A percentile compares a stretch with the other conserved stretches of the same genome.
These are phyloP conservation scores for Colletes gigas DNA, from an alignment of 1,140 invertebrate species.

Conservation along the genomic window DNA sequence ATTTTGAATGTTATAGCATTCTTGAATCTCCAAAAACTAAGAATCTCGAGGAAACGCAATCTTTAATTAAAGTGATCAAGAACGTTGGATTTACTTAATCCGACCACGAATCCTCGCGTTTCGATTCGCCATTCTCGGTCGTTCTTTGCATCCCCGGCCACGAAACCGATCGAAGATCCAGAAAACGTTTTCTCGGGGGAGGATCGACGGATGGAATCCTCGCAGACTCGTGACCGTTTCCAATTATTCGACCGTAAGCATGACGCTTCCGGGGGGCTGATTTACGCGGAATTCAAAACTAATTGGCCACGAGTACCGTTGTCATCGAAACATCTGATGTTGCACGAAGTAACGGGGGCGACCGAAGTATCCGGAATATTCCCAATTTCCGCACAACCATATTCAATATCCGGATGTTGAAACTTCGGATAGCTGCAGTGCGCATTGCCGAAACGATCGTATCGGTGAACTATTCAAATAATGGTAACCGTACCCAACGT, in stretches of 20 bases:
- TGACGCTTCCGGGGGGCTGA: not conserved
- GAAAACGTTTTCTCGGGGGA: not conserved
- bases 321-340: slow-evolving; percentile 47
- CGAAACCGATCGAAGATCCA: too few species aligned
- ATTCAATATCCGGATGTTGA: slow-evolving; percentile 55
- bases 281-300: slow-evolving; percentile 49
- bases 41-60: too few species aligned
- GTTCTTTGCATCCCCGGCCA: too few species aligned
- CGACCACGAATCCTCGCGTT: too few species aligned
- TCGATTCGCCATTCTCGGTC: too few species aligned
- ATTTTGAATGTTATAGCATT: too few species aligned
- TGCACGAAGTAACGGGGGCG: slow-evolving; percentile 26
- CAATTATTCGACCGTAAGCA: slow-evolving; percentile 25
- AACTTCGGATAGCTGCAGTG: slow-evolving; percentile 50
- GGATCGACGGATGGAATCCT: not conserved
- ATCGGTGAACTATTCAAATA: slow-evolving; percentile 56
- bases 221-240: not conserved
- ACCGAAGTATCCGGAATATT: slow-evolving; percentile 52
- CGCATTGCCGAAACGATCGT: slow-evolving; percentile 55
- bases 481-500: slow-evolving; percentile 50
- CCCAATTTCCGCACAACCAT: slow-evolving; percentile 52
- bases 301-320: slow-evolving; percentile 35
- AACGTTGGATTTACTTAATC: too few species aligned
- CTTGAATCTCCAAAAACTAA: too few species aligned
- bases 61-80: too few species aligned